Base-by-base conservation (phyloP, 2,797 vertebrate species). In the Otolemur crassicaudatus region DNA sequence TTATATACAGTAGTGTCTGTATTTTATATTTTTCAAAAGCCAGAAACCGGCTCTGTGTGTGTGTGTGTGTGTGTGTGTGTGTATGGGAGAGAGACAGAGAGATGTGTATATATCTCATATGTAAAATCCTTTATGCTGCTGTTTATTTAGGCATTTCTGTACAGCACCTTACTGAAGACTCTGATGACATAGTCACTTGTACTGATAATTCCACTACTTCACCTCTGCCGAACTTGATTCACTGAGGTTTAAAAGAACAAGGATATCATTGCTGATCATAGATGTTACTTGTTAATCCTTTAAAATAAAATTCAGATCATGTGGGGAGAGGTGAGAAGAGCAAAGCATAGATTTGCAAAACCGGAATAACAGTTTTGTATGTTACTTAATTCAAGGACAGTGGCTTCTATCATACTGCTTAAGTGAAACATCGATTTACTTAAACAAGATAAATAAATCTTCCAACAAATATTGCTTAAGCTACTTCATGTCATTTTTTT, bases 91-190 rank as follows among this genome's bases (percentile, higher is more conserved):
- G 34, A 92, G 80, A 81, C 22, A 85, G 11, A 63, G 16, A 34
- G 67, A 17, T 79, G 69, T 86, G n/a, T 91, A 43, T 73, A 20
- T 94, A 43, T 90, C 43, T 91, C 65, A 79, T 43, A 12, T 91
- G 72, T 80, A 79, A 94, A 94, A 94, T 93, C 93, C 97, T 97
- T 98, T 97, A 94, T 22, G 4, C 97, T 97, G 96, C 96, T 98
- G 94, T 98, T 98, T 98, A 97, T 98, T 98, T 98, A 98, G 98
- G 97, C 97, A 97, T 98, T 98, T 98, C 97, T 97, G 90, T 98
- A 97, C 60, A 96, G 97, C 97, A 96, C 94, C 97, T 97, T 98
- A 98, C 96, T 94, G 97, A 98, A 98, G 97, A 96, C 97, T 98
- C 97, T 97, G 96, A 97, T 98, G 98, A 98, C 97, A 98, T 61